phyloP scores from a whole-genome alignment of 2,888 invertebrate genomes.

The Coelopa pilipes region DNA sequence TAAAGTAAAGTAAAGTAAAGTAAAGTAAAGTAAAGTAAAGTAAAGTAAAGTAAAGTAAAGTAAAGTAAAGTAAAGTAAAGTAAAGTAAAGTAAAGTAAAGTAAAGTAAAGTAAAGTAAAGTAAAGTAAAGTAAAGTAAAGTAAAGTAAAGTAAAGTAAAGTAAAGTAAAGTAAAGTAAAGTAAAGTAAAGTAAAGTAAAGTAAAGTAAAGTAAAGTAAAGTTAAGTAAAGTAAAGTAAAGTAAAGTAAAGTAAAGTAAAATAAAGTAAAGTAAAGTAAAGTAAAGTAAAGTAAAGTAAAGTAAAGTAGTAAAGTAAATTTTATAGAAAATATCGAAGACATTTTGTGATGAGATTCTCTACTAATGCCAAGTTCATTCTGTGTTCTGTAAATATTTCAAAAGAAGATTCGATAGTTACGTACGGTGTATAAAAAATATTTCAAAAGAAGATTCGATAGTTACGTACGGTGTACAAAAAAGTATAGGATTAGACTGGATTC shows the following conservation, averaged over 20 bases:
- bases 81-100: not conserved
- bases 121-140: slow-evolving; percentile 5
- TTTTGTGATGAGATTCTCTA: no score
- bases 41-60: no score
- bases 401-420: no score
- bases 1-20: slow-evolving; percentile 10
- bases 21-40: slow-evolving; percentile 12
- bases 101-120: slow-evolving; percentile 8
- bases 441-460: no score
- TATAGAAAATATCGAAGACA: no score
- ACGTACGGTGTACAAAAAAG: no score
- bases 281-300: slow-evolving; percentile 2
- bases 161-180: slow-evolving; percentile 4
- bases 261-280: slow-evolving; percentile 8
- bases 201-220: not conserved
- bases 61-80: slow-evolving; percentile 12
- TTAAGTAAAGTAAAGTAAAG: not conserved
- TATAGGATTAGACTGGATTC: no score
- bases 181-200: slow-evolving; percentile 11
- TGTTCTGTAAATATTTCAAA: no score
- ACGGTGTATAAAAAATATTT: no score
- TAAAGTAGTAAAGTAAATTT: no score
- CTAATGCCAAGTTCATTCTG: no score
- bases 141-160: slow-evolving; percentile 9
- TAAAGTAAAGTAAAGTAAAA: not conserved